A percentile compares a stretch with the other conserved stretches of the same genome.
Evolutionary conservation across 2,113 vertebrate species (phyloP).

Genomic region (Cyrtonyx montezumae): DNA sequence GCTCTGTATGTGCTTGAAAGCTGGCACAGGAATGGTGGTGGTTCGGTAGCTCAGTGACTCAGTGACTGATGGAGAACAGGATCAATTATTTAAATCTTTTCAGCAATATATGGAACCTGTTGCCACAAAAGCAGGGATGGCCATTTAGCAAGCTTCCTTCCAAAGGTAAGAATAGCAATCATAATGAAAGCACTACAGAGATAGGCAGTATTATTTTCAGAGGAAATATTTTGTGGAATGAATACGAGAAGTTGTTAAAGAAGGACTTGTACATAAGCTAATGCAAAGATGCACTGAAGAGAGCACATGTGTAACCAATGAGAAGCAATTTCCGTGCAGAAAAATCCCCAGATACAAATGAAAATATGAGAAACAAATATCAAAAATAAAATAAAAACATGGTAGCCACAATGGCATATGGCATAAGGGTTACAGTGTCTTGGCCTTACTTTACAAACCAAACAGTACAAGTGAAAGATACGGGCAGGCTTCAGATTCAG

Average conservation of each 20-base stretch:
- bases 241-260: not conserved
- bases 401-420: not conserved
- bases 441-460: not conserved
- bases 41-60: constrained; percentile 6
- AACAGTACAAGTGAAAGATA: not conserved
- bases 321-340: constrained; percentile 6
- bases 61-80: not conserved
- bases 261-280: constrained; percentile 17
- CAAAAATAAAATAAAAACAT: not conserved
- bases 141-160: not conserved
- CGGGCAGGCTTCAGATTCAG: not conserved
- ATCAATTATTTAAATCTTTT: not conserved
- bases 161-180: not conserved
- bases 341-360: constrained; percentile 4
- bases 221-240: not conserved
- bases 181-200: not conserved
- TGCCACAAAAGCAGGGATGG: not conserved
- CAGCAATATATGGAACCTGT: not conserved
- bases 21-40: not conserved
- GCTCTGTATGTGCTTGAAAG: not conserved
- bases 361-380: constrained; percentile 32
- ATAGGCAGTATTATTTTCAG: not conserved
- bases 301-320: not conserved
- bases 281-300: constrained; percentile 11
- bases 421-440: not conserved